Percentiles rank a stretch among this genome's conserved stretches.
Evolutionary conservation across 2,888 invertebrate species (phyloP).

Genomic region (Cephus rjabovi): DNA sequence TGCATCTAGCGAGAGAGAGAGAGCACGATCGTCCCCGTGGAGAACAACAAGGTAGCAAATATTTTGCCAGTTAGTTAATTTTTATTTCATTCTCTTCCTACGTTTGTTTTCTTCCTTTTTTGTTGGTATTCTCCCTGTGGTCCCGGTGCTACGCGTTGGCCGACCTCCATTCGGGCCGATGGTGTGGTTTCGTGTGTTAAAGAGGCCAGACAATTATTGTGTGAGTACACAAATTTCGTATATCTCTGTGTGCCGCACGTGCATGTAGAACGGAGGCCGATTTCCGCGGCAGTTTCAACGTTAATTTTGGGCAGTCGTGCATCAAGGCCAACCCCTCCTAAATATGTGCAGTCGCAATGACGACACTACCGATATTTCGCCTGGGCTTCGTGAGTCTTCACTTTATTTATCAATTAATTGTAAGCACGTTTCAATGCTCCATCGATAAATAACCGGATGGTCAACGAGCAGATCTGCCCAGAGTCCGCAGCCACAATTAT

Average conservation of each 20-base stretch:
- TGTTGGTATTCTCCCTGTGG: not conserved
- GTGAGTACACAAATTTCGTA: no score
- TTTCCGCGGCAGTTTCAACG: not conserved
- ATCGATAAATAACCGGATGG: constrained; percentile 37
- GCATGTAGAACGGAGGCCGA: not conserved
- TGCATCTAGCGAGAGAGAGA: no score
- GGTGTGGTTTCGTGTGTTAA: not conserved
- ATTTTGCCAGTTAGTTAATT: not conserved
- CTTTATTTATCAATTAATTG: constrained; percentile 27
- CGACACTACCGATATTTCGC: not conserved
- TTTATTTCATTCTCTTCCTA: no score
- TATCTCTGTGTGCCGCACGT: not conserved
- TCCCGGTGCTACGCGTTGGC: not conserved
- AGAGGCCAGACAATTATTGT: not conserved
- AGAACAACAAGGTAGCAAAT: not conserved
- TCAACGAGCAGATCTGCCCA: not conserved
- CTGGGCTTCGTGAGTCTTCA: not conserved
- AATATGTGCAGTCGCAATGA: not conserved
- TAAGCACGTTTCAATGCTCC: constrained; percentile 36
- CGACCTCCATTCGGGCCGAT: not conserved
- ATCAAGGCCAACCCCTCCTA: not conserved
- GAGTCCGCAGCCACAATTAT: no score
- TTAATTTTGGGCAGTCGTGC: constrained; percentile 3
- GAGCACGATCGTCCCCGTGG: no score
- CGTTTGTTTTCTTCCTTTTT: not conserved